A percentile compares a stretch with the other conserved stretches of the same genome.
These are phyloP conservation scores for Meliscaeva auricollis DNA, from an alignment of 2,888 invertebrate species.

Conservation along the genomic window DNA sequence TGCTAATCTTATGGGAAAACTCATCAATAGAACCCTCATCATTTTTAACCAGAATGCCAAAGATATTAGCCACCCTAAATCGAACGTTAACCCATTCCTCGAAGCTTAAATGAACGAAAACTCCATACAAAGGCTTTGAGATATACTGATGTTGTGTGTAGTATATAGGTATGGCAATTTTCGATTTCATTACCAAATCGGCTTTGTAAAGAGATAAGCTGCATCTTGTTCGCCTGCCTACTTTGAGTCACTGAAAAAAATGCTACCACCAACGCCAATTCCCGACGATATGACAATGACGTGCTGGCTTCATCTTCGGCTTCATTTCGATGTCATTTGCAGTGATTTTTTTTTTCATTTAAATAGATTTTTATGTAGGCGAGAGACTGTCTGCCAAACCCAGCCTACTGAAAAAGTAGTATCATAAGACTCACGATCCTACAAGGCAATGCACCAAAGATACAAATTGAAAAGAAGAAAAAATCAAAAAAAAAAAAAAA, in stretches of 20 bases:
- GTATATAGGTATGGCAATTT: conserved; percentile 27
- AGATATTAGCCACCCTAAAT: background rate
- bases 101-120: background rate
- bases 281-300: conserved; percentile 20
- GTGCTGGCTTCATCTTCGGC: background rate
- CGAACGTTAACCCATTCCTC: background rate
- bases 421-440: conserved; percentile 38
- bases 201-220: conserved; percentile 6
- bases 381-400: conserved; percentile 31
- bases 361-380: conserved; percentile 31
- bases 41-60: background rate
- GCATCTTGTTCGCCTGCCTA: conserved; percentile 26
- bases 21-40: background rate
- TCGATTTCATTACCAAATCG: conserved; percentile 63
- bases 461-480: conserved; percentile 19
- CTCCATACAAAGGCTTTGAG: background rate
- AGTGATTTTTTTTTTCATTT: background rate
- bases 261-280: conserved; percentile 37
- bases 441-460: conserved; percentile 7
- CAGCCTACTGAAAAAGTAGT: conserved; percentile 46
- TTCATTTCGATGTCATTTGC: conserved; percentile 23
- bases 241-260: background rate
- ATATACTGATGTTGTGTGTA: background rate
- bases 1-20: background rate
- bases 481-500: background rate